Evolutionary conservation across 2,797 vertebrate genomes (phyloP).

Genomic region (Pelodytes ibericus): DNA sequence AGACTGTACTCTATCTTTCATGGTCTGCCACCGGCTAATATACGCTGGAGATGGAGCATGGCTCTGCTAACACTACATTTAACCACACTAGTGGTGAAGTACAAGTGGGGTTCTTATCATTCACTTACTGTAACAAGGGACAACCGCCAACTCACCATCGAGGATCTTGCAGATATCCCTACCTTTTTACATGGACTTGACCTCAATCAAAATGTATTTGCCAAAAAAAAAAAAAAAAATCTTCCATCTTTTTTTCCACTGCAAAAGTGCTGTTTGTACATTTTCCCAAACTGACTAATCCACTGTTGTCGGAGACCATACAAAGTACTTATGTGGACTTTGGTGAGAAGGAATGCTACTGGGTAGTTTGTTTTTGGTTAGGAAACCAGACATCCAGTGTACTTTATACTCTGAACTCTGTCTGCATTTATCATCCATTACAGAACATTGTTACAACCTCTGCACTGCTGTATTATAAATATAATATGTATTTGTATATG

Average conservation of each 20-base stretch:
- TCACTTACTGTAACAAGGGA: too few relatives aligned
- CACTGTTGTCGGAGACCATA: neutral
- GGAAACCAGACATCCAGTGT: slow-evolving; percentile 9
- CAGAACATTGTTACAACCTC: slow-evolving; percentile 31
- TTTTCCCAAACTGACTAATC: neutral
- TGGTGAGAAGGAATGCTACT: neutral
- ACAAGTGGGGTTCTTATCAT: too few relatives aligned
- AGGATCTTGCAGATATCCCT: too few relatives aligned
- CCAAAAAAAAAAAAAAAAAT: too few relatives aligned
- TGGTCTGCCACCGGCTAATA: too few relatives aligned
- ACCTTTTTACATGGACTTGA: too few relatives aligned
- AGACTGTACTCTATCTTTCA: too few relatives aligned
- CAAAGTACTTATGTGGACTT: slow-evolving; percentile 1
- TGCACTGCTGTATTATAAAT: slow-evolving; percentile 17
- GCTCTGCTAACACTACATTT: too few relatives aligned
- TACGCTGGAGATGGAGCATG: too few relatives aligned
- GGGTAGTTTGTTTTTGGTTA: slow-evolving; percentile 10
- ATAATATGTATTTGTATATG: slow-evolving; percentile 12
- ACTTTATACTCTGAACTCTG: neutral
- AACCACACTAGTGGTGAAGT: too few relatives aligned
- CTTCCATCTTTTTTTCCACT: neutral
- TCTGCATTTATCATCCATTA: slow-evolving; percentile 23
- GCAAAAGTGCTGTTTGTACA: neutral
- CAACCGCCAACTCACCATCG: too few relatives aligned
- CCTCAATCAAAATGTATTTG: too few relatives aligned